Conservation (phyloP, 2,888 invertebrate species). For the Synergus umbraculus region DNA sequence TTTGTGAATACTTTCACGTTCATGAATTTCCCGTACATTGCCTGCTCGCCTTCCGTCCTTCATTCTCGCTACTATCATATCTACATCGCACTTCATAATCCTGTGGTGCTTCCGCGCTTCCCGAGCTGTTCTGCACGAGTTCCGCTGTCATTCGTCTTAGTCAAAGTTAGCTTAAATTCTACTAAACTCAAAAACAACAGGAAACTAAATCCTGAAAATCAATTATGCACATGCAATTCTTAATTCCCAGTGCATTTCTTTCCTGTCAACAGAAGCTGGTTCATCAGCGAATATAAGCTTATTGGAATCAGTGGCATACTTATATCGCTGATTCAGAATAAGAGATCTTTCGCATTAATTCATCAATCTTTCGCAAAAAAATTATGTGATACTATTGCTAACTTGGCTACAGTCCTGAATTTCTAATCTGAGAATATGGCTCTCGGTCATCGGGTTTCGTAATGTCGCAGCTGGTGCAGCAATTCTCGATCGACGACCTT, state of each 20-base stretch:
- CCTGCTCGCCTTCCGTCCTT: conserved; percentile 62
- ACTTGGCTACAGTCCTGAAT: conserved; percentile 3
- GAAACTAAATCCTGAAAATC: background rate
- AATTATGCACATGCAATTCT: background rate
- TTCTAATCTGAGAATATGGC: conserved; percentile 19
- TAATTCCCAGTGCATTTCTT: background rate
- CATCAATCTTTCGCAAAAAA: too few relatives aligned
- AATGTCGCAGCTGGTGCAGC: conserved; percentile 46
- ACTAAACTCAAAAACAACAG: background rate
- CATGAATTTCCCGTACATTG: conserved; percentile 54
- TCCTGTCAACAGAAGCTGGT: background rate
- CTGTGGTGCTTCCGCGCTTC: conserved; percentile 70
- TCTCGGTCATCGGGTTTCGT: conserved; percentile 35
- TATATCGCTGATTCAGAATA: too few relatives aligned
- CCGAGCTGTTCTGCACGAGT: conserved; percentile 65
- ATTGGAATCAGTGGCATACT: too few relatives aligned
- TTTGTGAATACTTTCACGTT: conserved; percentile 39
- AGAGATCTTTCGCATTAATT: too few relatives aligned
- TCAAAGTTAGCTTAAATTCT: background rate
- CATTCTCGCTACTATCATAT: conserved; percentile 66
- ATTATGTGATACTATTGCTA: background rate
- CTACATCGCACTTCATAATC: conserved; percentile 74
- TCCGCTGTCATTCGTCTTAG: background rate
- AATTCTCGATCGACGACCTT: conserved; percentile 51
- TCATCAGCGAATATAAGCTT: too few relatives aligned